A percentile compares a stretch with the other conserved stretches of the same genome.
Conservation (phyloP, 2,113 vertebrate genomes). For the Rhadina sibilatrix region DNA sequence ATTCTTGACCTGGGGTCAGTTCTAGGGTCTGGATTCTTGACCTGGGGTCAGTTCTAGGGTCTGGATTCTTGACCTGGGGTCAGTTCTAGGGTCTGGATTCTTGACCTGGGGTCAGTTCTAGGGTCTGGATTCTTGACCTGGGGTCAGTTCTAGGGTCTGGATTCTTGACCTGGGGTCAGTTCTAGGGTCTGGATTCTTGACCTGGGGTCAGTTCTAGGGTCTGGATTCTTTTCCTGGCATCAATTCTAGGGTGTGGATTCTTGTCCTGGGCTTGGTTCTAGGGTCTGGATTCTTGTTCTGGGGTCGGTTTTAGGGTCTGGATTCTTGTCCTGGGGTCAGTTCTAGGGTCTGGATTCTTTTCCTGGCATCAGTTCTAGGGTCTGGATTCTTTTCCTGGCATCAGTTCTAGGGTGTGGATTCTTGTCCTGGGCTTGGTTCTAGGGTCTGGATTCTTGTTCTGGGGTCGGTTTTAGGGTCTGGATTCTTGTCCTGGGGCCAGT, state of each 20-base stretch:
- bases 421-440: fast-evolving
- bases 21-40: neutral
- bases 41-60: neutral
- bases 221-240: no score
- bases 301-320: neutral
- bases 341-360: no score
- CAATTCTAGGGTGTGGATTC: neutral
- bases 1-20: neutral
- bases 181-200: neutral
- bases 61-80: neutral
- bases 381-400: no score
- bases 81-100: neutral
- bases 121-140: no score
- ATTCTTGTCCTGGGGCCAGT: neutral
- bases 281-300: neutral
- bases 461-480: neutral
- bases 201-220: neutral
- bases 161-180: neutral
- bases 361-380: no score
- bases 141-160: fast-evolving
- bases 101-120: neutral
- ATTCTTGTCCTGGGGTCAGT: neutral
- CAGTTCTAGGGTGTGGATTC: neutral
- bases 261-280: neutral
- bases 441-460: neutral